Evolutionary conservation across 2,888 invertebrate species (phyloP), one percentile per base, ranked within the genome.

Genomic region (Eristalinus aeneus): DNA sequence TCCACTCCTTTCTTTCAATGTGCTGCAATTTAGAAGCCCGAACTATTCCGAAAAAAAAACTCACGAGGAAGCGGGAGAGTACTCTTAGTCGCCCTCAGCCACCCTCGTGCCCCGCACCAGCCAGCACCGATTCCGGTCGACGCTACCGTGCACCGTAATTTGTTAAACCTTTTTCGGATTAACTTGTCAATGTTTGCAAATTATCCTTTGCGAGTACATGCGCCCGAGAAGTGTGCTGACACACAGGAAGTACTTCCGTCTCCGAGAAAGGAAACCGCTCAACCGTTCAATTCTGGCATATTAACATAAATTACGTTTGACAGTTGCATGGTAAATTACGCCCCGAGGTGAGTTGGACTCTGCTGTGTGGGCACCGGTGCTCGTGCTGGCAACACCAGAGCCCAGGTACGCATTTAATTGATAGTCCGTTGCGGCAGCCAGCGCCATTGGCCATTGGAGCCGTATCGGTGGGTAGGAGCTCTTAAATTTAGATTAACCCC

Each of bases 151-250:
- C 65, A 63, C 63, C 82, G 82, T 86, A 86, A 86, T 82, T 86
- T 86, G 81, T 86, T 86, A 77, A 86, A 86, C 86, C 86, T 82
- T 86, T 79, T 81, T 86, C 64, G 81, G 80, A 71, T 86, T 74
- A 82, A 86, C 86, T 82, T 82, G 86, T 86, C 86, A 86, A 86
- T 86, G 86, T 86, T 73, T 76, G 73, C 86, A 86, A 86, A 86
- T 86, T 86, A 86, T 77, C 76, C 85, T 81, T 81, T 85, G 71
- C 80, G 71, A 46, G 46, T 46, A 46, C 75, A 20, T 3, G 56
- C 9, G 10, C 22, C 4, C 2, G 56, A 8, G 53, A 16, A 34
- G 39, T 60, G 23, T 23, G 54, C 32, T 46, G 58, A 20, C 32
- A 23, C 16, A 56, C 36, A 73, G 64, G 68, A 82, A 67, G 58